These are phyloP conservation scores for Lepisosteus osseus DNA, from an alignment of 2,113 vertebrate genomes.

Conservation along the genomic window DNA sequence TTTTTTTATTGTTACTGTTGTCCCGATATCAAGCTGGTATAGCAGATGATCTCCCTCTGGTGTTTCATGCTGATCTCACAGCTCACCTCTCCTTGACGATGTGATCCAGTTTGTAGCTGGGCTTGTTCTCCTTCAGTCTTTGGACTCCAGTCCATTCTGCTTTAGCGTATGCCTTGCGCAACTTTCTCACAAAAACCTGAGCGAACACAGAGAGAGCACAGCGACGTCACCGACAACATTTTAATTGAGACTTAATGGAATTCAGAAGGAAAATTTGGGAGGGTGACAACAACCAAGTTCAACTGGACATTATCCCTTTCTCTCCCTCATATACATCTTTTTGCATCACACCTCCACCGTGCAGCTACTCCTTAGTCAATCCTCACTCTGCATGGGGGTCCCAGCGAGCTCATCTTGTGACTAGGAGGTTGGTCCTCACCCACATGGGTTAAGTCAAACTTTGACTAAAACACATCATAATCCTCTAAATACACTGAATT, in stretches of 20 bases:
- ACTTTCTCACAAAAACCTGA: conserved; percentile 91
- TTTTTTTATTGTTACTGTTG: too few relatives aligned
- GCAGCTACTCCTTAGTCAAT: too few relatives aligned
- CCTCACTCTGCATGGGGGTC: too few relatives aligned
- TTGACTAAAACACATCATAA: too few relatives aligned
- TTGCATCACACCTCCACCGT: too few relatives aligned
- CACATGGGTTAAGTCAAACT: too few relatives aligned
- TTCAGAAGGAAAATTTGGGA: not conserved
- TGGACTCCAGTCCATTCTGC: conserved; percentile 79
- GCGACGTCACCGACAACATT: not conserved
- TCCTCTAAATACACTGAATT: too few relatives aligned
- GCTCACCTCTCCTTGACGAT: conserved; percentile 91
- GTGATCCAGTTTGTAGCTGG: conserved; percentile 88
- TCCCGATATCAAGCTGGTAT: not conserved
- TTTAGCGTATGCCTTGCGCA: conserved; percentile 89
- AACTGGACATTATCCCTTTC: not conserved
- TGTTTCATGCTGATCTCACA: conserved; percentile 8
- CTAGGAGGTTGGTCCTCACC: too few relatives aligned
- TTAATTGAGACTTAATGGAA: not conserved
- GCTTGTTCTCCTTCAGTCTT: conserved; percentile 85
- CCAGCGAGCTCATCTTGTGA: too few relatives aligned
- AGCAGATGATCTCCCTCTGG: conserved; percentile 22
- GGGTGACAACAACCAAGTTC: not conserved
- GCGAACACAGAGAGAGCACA: not conserved
- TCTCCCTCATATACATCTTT: too few relatives aligned